These are phyloP conservation scores for Cephus rjabovi DNA, from an alignment of 2,888 invertebrate genomes.

Conservation along the genomic window DNA sequence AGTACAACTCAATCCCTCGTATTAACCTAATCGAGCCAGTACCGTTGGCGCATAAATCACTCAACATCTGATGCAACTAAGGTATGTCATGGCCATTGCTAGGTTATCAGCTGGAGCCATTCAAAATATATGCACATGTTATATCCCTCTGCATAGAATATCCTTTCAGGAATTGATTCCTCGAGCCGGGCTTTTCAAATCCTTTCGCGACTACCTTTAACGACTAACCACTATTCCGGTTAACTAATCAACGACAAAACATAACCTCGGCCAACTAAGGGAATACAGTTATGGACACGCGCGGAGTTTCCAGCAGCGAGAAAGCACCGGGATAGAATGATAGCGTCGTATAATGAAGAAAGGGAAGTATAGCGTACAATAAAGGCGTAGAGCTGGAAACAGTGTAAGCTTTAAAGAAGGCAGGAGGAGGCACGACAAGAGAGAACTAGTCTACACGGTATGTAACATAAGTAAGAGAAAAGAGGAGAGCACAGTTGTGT, in stretches of 20 bases:
- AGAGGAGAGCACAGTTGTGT: constrained; percentile 12
- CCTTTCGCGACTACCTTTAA: constrained; percentile 28
- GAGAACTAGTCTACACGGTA: too few species aligned
- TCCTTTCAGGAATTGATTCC: too few species aligned
- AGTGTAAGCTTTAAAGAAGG: background rate
- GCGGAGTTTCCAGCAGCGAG: constrained; percentile 13
- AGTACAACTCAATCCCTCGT: too few species aligned
- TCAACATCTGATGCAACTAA: too few species aligned
- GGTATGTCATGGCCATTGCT: too few species aligned
- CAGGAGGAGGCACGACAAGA: too few species aligned
- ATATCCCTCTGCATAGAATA: too few species aligned
- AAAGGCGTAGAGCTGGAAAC: constrained; percentile 35
- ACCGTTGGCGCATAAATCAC: too few species aligned
- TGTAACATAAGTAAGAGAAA: background rate
- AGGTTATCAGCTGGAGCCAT: too few species aligned
- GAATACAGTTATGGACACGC: constrained; percentile 33
- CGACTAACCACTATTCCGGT: constrained; percentile 18
- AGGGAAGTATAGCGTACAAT: constrained; percentile 1
- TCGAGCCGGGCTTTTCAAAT: too few species aligned
- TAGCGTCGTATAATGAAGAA: constrained; percentile 10
- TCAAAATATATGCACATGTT: too few species aligned
- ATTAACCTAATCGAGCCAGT: too few species aligned
- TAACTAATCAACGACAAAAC: constrained; percentile 39
- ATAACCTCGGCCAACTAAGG: constrained; percentile 34
- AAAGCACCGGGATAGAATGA: constrained; percentile 16